Conservation (phyloP, 37 sponge, comb jelly and placozoan genomes). For the Geodia barretti region DNA sequence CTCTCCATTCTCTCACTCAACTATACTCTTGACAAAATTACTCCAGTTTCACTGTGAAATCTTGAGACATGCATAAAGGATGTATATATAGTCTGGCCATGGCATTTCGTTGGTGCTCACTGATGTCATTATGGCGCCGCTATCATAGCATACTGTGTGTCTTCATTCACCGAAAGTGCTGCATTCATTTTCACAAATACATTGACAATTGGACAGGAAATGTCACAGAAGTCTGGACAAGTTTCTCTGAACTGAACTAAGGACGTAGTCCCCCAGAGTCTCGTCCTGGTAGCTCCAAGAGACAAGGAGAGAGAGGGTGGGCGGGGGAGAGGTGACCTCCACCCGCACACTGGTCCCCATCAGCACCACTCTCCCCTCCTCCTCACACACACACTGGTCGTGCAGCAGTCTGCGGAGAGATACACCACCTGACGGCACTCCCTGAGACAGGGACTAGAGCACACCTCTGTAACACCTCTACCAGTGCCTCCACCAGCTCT, state of each 20-base stretch:
- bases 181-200: not conserved
- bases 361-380: constrained; percentile 4
- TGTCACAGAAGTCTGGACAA: constrained; percentile 36
- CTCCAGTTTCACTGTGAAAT: too few species aligned
- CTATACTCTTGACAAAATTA: constrained; percentile 3
- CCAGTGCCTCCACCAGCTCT: constrained; percentile 16
- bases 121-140: constrained; percentile 5
- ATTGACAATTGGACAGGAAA: not conserved
- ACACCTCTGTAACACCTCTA: constrained; percentile 20
- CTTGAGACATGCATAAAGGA: too few species aligned
- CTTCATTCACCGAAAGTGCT: not conserved
- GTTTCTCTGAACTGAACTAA: constrained; percentile 54
- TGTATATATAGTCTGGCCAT: too few species aligned
- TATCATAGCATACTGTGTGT: constrained; percentile 3
- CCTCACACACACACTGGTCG: constrained; percentile 6
- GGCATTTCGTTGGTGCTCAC: too few species aligned
- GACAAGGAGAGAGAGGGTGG: constrained; percentile 21
- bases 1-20: not conserved
- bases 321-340: constrained; percentile 37
- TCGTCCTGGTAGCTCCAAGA: constrained; percentile 57
- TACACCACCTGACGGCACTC: too few species aligned
- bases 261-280: constrained; percentile 38
- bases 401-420: constrained; percentile 13
- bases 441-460: constrained; percentile 17
- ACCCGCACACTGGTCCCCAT: constrained; percentile 29